Percentiles rank a stretch among this genome's conserved stretches.
phyloP scores from a whole-genome alignment of 2,797 vertebrate genomes.

The Cyclura pinguis region DNA sequence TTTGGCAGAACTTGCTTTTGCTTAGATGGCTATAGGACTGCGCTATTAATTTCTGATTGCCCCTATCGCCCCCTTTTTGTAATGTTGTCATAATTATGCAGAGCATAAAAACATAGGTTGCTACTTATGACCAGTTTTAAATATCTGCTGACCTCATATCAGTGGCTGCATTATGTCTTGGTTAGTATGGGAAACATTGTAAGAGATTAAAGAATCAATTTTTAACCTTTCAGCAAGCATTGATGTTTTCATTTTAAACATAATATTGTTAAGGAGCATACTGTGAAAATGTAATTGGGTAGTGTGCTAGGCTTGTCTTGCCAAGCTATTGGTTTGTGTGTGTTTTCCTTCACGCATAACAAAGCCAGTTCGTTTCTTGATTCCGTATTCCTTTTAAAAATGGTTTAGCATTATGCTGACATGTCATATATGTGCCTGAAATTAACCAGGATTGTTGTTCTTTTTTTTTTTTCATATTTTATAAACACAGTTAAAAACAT shows the following conservation, averaged over 20 bases:
- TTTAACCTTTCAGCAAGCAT: background rate
- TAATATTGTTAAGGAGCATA: background rate
- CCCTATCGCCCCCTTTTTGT: background rate
- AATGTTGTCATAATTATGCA: slow-evolving; percentile 19
- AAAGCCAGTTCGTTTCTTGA: background rate
- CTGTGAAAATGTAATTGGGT: background rate
- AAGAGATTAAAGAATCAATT: background rate
- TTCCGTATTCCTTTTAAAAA: background rate
- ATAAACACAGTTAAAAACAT: background rate
- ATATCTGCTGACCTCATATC: background rate
- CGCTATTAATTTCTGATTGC: background rate
- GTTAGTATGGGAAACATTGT: background rate
- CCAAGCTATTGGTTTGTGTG: background rate
- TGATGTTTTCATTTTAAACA: background rate
- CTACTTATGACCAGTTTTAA: background rate
- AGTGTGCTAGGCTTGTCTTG: background rate
- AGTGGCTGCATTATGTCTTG: background rate
- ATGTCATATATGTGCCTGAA: background rate
- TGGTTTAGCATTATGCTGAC: background rate
- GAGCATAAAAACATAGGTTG: background rate
- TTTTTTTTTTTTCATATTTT: background rate
- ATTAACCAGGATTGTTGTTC: background rate
- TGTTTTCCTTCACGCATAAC: background rate
- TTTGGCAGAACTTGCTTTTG: background rate
- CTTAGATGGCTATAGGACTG: background rate